Base-by-base conservation (phyloP, 2,888 invertebrate species). In the Diarsia brunnea region DNA sequence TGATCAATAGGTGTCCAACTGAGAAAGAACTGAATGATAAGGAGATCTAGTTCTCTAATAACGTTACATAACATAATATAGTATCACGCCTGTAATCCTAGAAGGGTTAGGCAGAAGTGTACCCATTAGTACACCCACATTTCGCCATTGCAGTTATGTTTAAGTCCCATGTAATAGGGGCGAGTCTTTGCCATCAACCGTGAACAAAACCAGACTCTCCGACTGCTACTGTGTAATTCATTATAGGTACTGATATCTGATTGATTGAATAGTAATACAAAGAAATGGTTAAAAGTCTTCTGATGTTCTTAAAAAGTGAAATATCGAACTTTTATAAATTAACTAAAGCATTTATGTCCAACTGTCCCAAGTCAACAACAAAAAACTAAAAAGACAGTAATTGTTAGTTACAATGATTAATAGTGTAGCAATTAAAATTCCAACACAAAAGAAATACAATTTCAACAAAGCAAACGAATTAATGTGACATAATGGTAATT, bases 351-450 rank as follows among this genome's bases (percentile, higher is more conserved):
- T 58, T 24, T 21, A 10, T 60, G 58, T 60, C 27, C 19, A 60
- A 60, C 27, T 27, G 58, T 19, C 27, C 45, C 27, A 27, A 27
- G 16, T 69, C 1, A 27, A 58, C 47, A 24, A 12, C 16, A 49
- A 60, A 58, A 70, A 73, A 24, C 16, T 0, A 51, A 76, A 64
- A 49, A 49, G 21, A 63, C 11, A 27, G 14, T 55, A 19, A 55
- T 43, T 55, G 69, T 24, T 21, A 16, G 21, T 58, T 38, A 14
- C 10, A n/a, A 47, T 69, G 4, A 45, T 63, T 47, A 65, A 51
- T 21, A 70, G 16, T 51, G 27, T 24, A 24, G 49, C 31, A 51
- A 65, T 78, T 78, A 49, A 64, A 55, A 78, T 78, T 51, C 49
- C 49, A 31, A 21, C 5, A 24, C 31, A 69, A 61, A 75, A 64